Conservation (phyloP, 2,888 invertebrate species). For the Bellardia pandia region DNA sequence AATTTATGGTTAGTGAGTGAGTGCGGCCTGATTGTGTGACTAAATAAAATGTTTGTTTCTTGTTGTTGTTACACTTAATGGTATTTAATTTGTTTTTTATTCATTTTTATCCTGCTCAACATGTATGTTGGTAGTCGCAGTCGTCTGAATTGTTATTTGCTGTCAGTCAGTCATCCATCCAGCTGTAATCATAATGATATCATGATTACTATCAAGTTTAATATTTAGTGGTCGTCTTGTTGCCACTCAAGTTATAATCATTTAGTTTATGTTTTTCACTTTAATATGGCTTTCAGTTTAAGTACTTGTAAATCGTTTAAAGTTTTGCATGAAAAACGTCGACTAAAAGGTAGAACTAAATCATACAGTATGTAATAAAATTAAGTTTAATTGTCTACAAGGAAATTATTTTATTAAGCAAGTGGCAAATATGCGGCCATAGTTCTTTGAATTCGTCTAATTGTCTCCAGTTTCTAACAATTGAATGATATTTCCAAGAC, state of each 20-base stretch:
- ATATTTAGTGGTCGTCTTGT: constrained; percentile 35
- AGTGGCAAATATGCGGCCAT: too few relatives aligned
- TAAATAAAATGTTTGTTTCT: neutral
- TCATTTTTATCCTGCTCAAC: neutral
- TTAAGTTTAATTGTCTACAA: too few relatives aligned
- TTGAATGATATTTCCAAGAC: too few relatives aligned
- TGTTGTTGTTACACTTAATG: constrained; percentile 49
- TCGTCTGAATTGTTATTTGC: neutral
- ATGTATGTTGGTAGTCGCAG: neutral
- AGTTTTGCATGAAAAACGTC: too few relatives aligned
- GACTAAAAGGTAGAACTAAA: too few relatives aligned
- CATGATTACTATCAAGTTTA: constrained; percentile 52
- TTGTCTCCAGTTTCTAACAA: too few relatives aligned
- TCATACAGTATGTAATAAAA: too few relatives aligned
- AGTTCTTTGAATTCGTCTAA: too few relatives aligned
- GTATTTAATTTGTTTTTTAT: constrained; percentile 23
- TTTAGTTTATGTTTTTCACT: neutral
- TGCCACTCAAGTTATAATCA: constrained; percentile 24
- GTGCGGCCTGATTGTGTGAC: neutral
- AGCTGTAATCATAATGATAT: constrained; percentile 54
- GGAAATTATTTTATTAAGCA: too few relatives aligned
- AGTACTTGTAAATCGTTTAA: neutral
- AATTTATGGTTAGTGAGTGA: constrained; percentile 27
- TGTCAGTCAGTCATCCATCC: constrained; percentile 30
- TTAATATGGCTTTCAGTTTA: neutral